These are phyloP conservation scores for Xyrichtys novacula DNA, from an alignment of 2,797 vertebrate genomes.

Conservation along the genomic window DNA sequence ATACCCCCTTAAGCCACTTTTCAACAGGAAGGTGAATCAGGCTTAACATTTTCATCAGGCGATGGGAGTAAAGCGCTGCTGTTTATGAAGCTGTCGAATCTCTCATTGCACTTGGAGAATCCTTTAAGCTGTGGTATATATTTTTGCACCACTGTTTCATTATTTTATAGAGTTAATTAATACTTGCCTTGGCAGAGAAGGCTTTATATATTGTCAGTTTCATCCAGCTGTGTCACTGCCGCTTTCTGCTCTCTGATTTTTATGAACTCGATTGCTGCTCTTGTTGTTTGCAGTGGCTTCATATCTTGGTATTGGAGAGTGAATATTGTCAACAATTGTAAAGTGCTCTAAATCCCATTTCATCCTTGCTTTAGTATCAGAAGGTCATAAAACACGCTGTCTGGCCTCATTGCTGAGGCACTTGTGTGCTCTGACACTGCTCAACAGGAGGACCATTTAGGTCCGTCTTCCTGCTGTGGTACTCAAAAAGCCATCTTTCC, in stretches of 20 bases:
- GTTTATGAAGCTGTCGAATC: too few species aligned
- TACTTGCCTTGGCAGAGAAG: background rate
- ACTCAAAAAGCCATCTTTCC: conserved; percentile 35
- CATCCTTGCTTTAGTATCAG: conserved; percentile 37
- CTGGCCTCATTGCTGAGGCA: conserved; percentile 39
- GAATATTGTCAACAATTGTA: conserved; percentile 45
- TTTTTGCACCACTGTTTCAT: background rate
- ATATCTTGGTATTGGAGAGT: conserved; percentile 17
- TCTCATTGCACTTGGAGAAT: too few species aligned
- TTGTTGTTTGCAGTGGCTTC: conserved; percentile 25
- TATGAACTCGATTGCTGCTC: background rate
- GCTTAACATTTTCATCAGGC: too few species aligned
- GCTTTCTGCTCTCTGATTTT: conserved; percentile 11
- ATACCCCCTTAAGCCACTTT: too few species aligned
- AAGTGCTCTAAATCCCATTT: conserved; percentile 46
- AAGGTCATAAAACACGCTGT: conserved; percentile 42
- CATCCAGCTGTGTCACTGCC: background rate
- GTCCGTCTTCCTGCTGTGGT: conserved; percentile 46
- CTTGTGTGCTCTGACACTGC: conserved; percentile 33
- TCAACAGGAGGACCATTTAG: conserved; percentile 53
- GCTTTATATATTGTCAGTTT: conserved; percentile 15
- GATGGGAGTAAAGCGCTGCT: too few species aligned
- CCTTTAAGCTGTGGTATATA: too few species aligned
- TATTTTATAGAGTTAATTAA: background rate
- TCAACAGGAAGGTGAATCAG: too few species aligned